Evolutionary conservation across 2,888 invertebrate species (phyloP).

Genomic region (Yponomeuta plumbellus): DNA sequence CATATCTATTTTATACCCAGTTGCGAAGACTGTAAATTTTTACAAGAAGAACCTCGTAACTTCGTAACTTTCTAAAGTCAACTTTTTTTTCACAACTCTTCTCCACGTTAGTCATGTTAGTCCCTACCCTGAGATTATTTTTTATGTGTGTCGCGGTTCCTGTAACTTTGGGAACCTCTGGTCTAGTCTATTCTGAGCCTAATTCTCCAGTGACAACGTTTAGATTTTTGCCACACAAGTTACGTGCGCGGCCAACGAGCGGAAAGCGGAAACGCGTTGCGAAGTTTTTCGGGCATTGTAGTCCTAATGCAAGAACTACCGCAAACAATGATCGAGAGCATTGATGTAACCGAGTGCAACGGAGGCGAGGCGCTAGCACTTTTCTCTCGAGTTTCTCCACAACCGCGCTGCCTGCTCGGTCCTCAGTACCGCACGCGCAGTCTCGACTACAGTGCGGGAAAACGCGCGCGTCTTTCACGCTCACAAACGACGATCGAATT

Average conservation of each 20-base stretch:
- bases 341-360: slow-evolving; percentile 63
- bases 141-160: too few species aligned
- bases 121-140: too few species aligned
- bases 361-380: slow-evolving; percentile 48
- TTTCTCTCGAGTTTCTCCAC: slow-evolving; percentile 69
- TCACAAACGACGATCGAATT: background rate
- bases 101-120: too few species aligned
- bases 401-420: slow-evolving; percentile 19
- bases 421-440: slow-evolving; percentile 45
- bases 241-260: slow-evolving; percentile 24
- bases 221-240: background rate
- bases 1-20: too few species aligned
- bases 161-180: too few species aligned
- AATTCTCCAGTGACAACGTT: background rate
- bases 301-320: slow-evolving; percentile 5
- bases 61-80: too few species aligned
- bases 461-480: slow-evolving; percentile 44
- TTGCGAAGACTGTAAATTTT: too few species aligned
- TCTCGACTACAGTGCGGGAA: slow-evolving; percentile 41
- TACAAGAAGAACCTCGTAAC: too few species aligned
- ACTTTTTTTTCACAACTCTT: too few species aligned
- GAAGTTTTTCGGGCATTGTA: slow-evolving; percentile 16
- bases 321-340: slow-evolving; percentile 32
- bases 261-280: slow-evolving; percentile 44
- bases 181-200: background rate